A percentile compares a stretch with the other conserved stretches of the same genome.
These are phyloP conservation scores for Bimastos eiseni DNA, from an alignment of 2,888 invertebrate species.

Conservation along the genomic window DNA sequence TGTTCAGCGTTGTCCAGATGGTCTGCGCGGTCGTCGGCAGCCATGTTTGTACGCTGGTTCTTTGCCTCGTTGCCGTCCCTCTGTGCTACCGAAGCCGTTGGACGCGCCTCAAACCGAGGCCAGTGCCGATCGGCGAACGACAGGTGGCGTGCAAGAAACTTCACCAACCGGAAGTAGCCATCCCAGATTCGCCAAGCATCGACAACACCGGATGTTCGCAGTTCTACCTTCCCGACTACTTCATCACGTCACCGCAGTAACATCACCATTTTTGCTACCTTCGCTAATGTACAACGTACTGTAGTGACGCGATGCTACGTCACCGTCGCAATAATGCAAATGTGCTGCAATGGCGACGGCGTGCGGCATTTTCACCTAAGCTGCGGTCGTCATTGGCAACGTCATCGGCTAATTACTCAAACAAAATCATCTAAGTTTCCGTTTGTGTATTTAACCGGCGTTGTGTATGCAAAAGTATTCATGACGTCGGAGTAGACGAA, in stretches of 20 bases:
- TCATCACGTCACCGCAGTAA: constrained; percentile 23
- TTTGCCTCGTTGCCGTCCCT: constrained; percentile 47
- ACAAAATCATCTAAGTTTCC: not conserved
- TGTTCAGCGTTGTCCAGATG: constrained; percentile 55
- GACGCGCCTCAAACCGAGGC: constrained; percentile 13
- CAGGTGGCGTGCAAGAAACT: not conserved
- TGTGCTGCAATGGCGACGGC: not conserved
- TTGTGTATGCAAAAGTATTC: not conserved
- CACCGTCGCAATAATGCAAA: not conserved
- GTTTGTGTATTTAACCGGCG: not conserved
- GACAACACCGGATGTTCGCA: constrained; percentile 20
- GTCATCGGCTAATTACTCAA: not conserved
- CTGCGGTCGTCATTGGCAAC: not conserved
- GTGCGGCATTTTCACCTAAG: not conserved
- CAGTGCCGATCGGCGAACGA: not conserved
- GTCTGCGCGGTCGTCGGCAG: constrained; percentile 58
- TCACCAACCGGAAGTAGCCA: not conserved
- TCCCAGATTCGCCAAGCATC: constrained; percentile 2
- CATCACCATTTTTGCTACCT: too few species aligned
- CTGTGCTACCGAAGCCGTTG: constrained; percentile 18
- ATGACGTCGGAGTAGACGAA: not conserved
- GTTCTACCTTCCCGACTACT: constrained; percentile 24
- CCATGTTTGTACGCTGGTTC: constrained; percentile 21
- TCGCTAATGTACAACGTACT: too few species aligned
- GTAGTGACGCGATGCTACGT: too few species aligned